Base-by-base conservation (phyloP, 2,113 vertebrate species). In the Perccottus glenii region DNA sequence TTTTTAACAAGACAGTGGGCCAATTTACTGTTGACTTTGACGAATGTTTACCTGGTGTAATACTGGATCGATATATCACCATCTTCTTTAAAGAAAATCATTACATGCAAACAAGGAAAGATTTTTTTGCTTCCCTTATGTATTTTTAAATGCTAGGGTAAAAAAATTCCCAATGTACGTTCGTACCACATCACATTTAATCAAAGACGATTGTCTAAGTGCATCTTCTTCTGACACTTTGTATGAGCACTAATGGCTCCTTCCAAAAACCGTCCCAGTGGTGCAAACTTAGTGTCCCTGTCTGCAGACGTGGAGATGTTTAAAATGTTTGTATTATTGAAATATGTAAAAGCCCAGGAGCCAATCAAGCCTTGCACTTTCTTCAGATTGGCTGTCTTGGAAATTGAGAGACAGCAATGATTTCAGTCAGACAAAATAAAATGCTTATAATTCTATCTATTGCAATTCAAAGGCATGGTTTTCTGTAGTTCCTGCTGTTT, bases 221-320 rank as follows among this genome's bases (percentile, higher is more conserved):
- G 40, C 6, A 38, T 36, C 42, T 40, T 42, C 49, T 51, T 5
- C 2, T 60, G 38, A 35, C 42, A 50, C 36, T 61, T 36, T 67
- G n/a, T 53, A 53, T 49, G 46, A 15, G 32, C 36, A 8, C n/a
- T 46, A 46, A 45, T 42, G 27, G 11, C 16, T 2, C 3, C 14
- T 6, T 16, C 12, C 47, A 35, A 0, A 40, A 63, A 36, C 11
- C 6, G 40, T 19, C n/a, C 40, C 11, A 32, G 32, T 15, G 38
- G 43, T 19, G 12, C 52, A 3, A n/a, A 12, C 35, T 49, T 55
- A 36, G 45, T 10, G 27, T 9, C 59, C 4, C 6, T 55, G 64
- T 73, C 65, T 56, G 44, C 61, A 65, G 74, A 62, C 67, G 47
- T 64, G 42, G 9, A 48, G 61, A 61, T 27, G 27, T 64, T 64